Evolutionary conservation across 2,888 invertebrate species (phyloP), one percentile per base, ranked within the genome.

Genomic region (Meliscaeva auricollis): DNA sequence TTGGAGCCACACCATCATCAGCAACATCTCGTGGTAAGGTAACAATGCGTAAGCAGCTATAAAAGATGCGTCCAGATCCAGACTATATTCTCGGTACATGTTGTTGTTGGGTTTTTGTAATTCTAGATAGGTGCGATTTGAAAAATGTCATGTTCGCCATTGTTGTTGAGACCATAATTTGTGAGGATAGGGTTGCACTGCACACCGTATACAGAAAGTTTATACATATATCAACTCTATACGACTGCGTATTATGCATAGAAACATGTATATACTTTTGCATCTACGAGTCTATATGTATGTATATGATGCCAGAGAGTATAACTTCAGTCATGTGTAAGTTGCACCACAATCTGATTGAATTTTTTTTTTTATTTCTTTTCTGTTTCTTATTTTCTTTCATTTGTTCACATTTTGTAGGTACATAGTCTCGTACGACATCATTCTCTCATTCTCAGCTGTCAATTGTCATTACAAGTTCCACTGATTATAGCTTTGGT

Each of bases 101-200:
- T 64, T 78, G 79, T 76, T 80, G 56, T 35, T 73, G 48, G 58
- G 5, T 38, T 38, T 54, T 68, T 70, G 87, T 82, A 82, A 87
- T 74, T 87, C 82, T 82, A 87, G 77, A 87, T 87, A 74, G 74
- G 82, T 78, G 77, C 70, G 82, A 82, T 87, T 87, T 82, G 82
- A 74, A 78, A 87, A 82, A 82, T 78, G 87, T 80, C 87, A 87
- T 87, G 85, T 82, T 85, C 72, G 80, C 76, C 85, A 80, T 80
- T 85, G 85, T 85, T 76, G 76, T 73, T 56, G 80, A 80, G 81
- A 77, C 80, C 69, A 85, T 85, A 80, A 81, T 85, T 85, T 85
- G 81, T 77, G 72, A 70, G 84, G 80, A 81, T 85, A 77, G 73
- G 62, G 77, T 85, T 80, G 73, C 80, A 76, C 20, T 80, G 73